phyloP scores from a whole-genome alignment of 2,113 vertebrate species.

The Halichoerus grypus region DNA sequence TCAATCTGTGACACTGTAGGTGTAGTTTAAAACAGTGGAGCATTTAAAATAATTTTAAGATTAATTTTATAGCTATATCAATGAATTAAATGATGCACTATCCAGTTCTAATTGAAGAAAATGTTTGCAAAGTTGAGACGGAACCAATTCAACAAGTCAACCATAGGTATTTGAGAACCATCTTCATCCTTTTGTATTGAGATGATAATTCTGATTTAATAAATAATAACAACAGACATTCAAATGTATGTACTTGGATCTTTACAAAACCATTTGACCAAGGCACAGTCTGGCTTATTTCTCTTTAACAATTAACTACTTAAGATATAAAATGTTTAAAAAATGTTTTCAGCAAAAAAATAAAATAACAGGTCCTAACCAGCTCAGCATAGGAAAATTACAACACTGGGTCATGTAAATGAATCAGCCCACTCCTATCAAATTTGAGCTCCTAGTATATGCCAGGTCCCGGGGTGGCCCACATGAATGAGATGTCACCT shows the following conservation, averaged over 20 bases:
- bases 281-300: background rate
- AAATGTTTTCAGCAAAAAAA: background rate
- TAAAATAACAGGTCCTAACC: background rate
- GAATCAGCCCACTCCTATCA: background rate
- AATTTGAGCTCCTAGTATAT: background rate
- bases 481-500: background rate
- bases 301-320: constrained; percentile 31
- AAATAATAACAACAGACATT: constrained; percentile 18
- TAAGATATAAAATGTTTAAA: background rate
- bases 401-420: background rate
- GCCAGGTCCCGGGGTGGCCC: background rate
- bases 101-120: background rate
- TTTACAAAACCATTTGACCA: background rate
- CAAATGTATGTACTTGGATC: background rate
- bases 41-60: background rate
- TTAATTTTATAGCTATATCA: background rate
- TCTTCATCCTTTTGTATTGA: background rate
- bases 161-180: background rate
- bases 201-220: background rate
- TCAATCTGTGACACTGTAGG: background rate
- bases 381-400: background rate
- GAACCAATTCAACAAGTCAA: background rate
- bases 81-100: background rate
- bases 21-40: background rate
- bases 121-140: background rate